Evolutionary conservation across 2,113 vertebrate genomes (phyloP).

Genomic region (Dromas ardeola): DNA sequence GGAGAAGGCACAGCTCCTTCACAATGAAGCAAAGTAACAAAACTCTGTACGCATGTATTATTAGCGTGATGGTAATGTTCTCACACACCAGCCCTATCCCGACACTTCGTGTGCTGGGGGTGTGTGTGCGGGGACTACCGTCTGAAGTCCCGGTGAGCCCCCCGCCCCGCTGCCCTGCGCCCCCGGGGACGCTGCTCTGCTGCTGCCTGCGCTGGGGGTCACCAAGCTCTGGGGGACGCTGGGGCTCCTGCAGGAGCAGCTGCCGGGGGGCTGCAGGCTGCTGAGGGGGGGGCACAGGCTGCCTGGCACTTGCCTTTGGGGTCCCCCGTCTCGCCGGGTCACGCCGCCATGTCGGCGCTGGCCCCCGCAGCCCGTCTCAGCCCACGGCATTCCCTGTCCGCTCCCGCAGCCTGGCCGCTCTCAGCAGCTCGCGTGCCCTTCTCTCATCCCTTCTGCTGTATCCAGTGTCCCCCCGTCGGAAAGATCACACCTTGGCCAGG

Average conservation of each 20-base stretch:
- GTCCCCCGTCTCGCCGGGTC: rapidly evolving
- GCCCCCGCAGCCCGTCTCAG: neutral
- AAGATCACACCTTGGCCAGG: neutral
- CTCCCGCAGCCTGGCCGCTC: neutral
- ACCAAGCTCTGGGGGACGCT: too few relatives aligned
- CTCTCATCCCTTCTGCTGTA: rapidly evolving
- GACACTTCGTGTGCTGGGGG: too few relatives aligned
- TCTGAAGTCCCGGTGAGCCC: too few relatives aligned
- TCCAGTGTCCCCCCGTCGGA: rapidly evolving
- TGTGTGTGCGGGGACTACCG: rapidly evolving
- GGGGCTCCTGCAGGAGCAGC: neutral
- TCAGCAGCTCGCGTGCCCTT: neutral
- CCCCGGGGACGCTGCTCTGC: too few relatives aligned
- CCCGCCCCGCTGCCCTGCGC: neutral
- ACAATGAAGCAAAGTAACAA: too few relatives aligned
- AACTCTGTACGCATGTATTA: too few relatives aligned
- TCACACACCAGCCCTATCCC: rapidly evolving
- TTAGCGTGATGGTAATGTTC: rapidly evolving
- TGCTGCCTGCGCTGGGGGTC: neutral
- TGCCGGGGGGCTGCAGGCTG: too few relatives aligned
- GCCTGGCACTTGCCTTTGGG: neutral
- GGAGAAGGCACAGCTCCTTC: neutral
- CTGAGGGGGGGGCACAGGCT: neutral
- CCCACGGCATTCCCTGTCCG: neutral
- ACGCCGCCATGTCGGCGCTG: rapidly evolving